Base-by-base conservation (phyloP, 2,888 invertebrate species). In the Lordiphosa fenestrarum region DNA sequence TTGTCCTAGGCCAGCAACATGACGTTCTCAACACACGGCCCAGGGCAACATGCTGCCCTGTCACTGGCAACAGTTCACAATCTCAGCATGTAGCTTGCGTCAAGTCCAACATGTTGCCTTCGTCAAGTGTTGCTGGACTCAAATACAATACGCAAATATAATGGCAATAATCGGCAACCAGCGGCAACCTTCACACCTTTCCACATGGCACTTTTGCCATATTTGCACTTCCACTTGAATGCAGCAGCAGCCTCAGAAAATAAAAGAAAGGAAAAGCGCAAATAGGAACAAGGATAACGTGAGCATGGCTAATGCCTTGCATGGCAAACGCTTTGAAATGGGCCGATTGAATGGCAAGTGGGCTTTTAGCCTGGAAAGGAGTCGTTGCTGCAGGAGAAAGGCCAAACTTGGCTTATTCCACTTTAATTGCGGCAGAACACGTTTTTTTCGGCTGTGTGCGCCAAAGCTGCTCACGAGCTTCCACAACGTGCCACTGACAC, bases 401-500 rank as follows among this genome's bases (percentile, higher is more conserved):
- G 7, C 25, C 7, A 7, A 6, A 25, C 25, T 25, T 25, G 6
- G 7, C 73, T 66, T 76, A 76, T 80, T 71, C 71, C 51, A 49
- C 59, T 83, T 83, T 83, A 77, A 77, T 83, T 75, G 76, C 73
- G 42, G 36, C 50, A 39, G 30, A 10, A 10, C 41, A 44, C 15
- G n/a, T 33, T 48, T 39, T 44, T 49, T 49, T 39, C 56, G 64
- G 55, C 59, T 72, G 71, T 21, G 53, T 25, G 41, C 36, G 36
- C 35, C 2, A 19, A 19, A 19, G 2, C 3, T 19, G 19, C 19
- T 19, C 19, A 19, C 2, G 38, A 30, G 52, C 41, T 63, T 60
- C 72, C 62, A 66, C 47, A 69, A 53, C 77, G 85, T 85, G 78
- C 84, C 78, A 76, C 58, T 85, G 84, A 80, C 78, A 78, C 71